Evolutionary conservation across 2,888 invertebrate species (phyloP), one percentile per base, ranked within the genome.

Genomic region (Isoperla grammatica): DNA sequence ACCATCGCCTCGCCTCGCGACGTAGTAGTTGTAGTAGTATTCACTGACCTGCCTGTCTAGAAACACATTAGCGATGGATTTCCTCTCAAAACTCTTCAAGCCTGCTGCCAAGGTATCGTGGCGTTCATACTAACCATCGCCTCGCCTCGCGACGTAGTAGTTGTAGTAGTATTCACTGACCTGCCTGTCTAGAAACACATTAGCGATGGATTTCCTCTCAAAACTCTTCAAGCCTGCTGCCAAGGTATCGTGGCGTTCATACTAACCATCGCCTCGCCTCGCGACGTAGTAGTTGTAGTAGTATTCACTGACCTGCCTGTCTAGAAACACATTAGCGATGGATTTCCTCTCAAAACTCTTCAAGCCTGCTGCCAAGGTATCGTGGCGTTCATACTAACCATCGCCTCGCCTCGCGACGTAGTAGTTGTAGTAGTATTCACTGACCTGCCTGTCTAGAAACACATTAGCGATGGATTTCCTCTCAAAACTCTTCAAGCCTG

Each of bases 301-400:
- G 4, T 29, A 29, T 8, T 29, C 5, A 29, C 29, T 29, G 29
- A 29, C 8, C 29, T 29, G 29, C 29, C 29, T 29, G 29, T 8
- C 29, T 29, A 29, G 29, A 29, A 8, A 29, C 8, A 29, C 29
- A 29, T 29, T 29, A 4, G 29, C n/a, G n/a, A 53, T 62, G 62
- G 62, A 62, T 55, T 62, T 62, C 43, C 43, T 62, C 22, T 35
- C 59, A 12, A 62, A 57, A 54, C 49, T 62, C 11, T 43, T 62
- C 29, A 29, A 29, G 29, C 29, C 29, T 29, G 8, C 29, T 8
- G 8, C 54, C 4, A 50, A 46, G 59, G 59, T 59, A 48, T 22
- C 29, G 29, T 29, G 29, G 29, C 29, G 29, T 29, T 29, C 8
- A 29, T 8, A 6, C 29, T 29, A n/a, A n/a, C n/a, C n/a, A n/a